A percentile compares a stretch with the other conserved stretches of the same genome.
Evolutionary conservation across 1,140 invertebrate genomes (phyloP).

Genomic region (Drosophila erecta): DNA sequence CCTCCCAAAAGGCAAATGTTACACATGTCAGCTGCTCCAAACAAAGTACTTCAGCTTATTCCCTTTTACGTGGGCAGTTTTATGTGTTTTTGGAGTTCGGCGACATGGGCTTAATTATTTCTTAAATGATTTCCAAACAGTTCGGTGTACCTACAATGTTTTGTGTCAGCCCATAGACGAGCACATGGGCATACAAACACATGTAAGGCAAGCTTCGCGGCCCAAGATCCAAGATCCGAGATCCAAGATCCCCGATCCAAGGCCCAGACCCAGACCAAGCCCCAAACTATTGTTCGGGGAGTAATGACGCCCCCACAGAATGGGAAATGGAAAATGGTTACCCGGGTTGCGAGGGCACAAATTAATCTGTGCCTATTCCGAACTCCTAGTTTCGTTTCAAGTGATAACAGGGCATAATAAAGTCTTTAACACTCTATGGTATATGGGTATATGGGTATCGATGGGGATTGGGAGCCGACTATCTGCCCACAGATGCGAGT

Average conservation of each 20-base stretch:
- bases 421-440: constrained; percentile 60
- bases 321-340: constrained; percentile 11
- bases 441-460: background rate
- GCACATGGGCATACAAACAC: constrained; percentile 14
- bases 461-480: background rate
- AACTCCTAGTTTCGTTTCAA: background rate
- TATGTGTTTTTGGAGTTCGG: constrained; percentile 8
- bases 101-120: constrained; percentile 75
- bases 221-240: background rate
- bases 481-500: constrained; percentile 36
- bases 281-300: constrained; percentile 37
- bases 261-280: constrained; percentile 19
- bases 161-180: constrained; percentile 37
- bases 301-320: constrained; percentile 37
- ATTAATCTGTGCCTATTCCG: constrained; percentile 51
- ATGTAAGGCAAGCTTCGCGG: constrained; percentile 14
- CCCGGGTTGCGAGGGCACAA: constrained; percentile 40
- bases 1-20: constrained; percentile 2
- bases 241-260: background rate
- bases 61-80: constrained; percentile 9
- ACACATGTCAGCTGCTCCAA: constrained; percentile 30
- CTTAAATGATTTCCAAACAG: constrained; percentile 69
- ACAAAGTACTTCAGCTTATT: constrained; percentile 29
- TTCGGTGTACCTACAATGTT: constrained; percentile 15
- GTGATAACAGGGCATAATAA: constrained; percentile 67